Evolutionary conservation across 2,113 vertebrate species (phyloP).

Genomic region (Trogon surrucura): DNA sequence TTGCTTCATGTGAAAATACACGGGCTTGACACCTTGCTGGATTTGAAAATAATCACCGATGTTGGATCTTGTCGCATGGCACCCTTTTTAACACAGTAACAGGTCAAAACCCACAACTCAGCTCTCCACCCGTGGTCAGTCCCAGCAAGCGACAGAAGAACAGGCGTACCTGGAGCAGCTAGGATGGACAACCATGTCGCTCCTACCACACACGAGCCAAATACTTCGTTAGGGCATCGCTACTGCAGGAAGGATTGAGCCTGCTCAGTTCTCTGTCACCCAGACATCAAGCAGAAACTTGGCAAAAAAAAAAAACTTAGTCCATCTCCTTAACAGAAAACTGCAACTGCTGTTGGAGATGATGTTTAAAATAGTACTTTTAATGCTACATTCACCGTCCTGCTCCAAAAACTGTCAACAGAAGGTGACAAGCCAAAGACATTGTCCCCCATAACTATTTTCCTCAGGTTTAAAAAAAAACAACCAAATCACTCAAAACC

Average conservation of each 20-base stretch:
- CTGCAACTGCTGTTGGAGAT: not conserved
- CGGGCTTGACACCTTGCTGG: not conserved
- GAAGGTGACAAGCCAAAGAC: slow-evolving; percentile 48
- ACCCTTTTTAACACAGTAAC: not conserved
- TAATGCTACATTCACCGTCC: slow-evolving; percentile 14
- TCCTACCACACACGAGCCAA: not conserved
- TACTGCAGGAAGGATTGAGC: not conserved
- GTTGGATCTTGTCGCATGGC: not conserved
- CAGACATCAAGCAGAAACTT: not conserved
- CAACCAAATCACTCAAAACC: not conserved
- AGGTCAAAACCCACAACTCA: not conserved
- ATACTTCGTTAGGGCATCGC: rapidly evolving
- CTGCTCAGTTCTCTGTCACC: not conserved
- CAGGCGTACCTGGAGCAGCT: not conserved
- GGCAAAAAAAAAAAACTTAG: not conserved
- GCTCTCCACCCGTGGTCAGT: not conserved
- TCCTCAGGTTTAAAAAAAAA: not conserved
- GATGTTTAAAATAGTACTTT: slow-evolving; percentile 12
- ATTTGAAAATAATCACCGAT: not conserved
- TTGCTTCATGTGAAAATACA: not conserved
- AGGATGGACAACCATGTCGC: not conserved
- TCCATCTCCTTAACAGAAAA: not conserved
- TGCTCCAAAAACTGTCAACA: slow-evolving; percentile 32
- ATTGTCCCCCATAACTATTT: slow-evolving; percentile 29
- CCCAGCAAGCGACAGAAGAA: rapidly evolving